These are phyloP conservation scores for Bubalus kerabau DNA, from an alignment of 2,113 vertebrate species.

Conservation along the genomic window DNA sequence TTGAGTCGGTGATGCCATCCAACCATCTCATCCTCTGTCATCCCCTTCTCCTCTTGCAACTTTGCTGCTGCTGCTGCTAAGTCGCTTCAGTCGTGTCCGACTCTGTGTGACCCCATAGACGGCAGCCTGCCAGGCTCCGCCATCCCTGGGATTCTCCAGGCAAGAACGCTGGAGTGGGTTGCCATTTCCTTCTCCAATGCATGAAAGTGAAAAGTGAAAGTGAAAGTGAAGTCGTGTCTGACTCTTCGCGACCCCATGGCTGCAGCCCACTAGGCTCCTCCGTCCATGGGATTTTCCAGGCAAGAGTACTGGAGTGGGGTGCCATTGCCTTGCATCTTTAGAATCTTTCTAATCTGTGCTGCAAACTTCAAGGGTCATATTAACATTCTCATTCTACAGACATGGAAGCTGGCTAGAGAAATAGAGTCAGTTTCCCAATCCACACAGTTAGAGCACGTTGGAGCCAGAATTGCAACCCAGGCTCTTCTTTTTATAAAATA, in stretches of 20 bases:
- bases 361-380: background rate
- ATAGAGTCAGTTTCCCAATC: background rate
- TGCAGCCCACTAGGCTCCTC: too few relatives aligned
- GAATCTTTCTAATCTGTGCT: background rate
- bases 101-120: too few relatives aligned
- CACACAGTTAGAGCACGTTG: background rate
- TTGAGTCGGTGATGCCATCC: background rate
- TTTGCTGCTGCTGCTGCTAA: background rate
- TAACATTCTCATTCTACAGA: background rate
- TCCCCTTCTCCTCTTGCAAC: background rate
- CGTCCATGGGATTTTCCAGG: too few relatives aligned
- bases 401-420: background rate
- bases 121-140: too few relatives aligned
- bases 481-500: background rate
- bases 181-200: too few relatives aligned
- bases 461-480: background rate
- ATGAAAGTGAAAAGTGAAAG: too few relatives aligned
- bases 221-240: too few relatives aligned
- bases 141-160: too few relatives aligned
- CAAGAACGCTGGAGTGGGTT: too few relatives aligned
- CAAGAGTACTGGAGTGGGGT: too few relatives aligned
- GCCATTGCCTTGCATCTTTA: background rate
- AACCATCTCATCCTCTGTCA: background rate
- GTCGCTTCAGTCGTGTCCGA: too few relatives aligned
- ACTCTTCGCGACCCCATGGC: too few relatives aligned